Evolutionary conservation across 2,797 vertebrate species (phyloP), one percentile per base, ranked within the genome.

Genomic region (Brotula barbata): DNA sequence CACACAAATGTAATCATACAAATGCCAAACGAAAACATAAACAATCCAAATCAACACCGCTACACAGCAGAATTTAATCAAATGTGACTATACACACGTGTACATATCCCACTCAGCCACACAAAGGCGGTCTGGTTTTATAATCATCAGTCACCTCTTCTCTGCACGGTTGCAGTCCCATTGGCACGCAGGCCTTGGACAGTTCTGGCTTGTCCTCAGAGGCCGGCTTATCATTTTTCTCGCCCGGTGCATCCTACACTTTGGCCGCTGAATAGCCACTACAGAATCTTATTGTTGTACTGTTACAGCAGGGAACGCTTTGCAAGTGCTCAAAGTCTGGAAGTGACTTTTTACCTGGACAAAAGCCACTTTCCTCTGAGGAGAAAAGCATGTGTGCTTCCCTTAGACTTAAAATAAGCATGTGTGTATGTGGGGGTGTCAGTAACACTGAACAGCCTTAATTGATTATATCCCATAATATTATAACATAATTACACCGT

Each of bases 301-400:
- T 8, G 1, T 64, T 48, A 10, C 33, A 55, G 47, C 3, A 11
- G 55, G 64, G 44, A 67, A 83, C 52, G 21, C 16, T 43, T 41
- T 65, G 42, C 46, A 74, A 49, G 58, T 65, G 47, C 68, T 71
- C 39, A 58, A 75, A 67, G 68, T 60, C 57, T 82, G 75, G 72
- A 85, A 66, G 56, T 64, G 59, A 72, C 70, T 67, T 76, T 81
- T 83, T 71, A 78, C 64, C 65, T 78, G 74, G 79, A 74, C 47
- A 45, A 51, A 56, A 13, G 73, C 71, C 79, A 78, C 61, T 62
- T 82, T 83, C 70, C 77, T 64, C 40, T 58, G 55, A 85, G 39
- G 71, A 76, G 59, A 78, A 82, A 82, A 82, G 56, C 81, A 81
- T 58, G 48, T 80, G 73, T 58, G 56, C 23, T 67, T 79, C 67